Evolutionary conservation across 2,888 invertebrate genomes (phyloP), one percentile per base, ranked within the genome.

Genomic region (Ennomos quercinarius): DNA sequence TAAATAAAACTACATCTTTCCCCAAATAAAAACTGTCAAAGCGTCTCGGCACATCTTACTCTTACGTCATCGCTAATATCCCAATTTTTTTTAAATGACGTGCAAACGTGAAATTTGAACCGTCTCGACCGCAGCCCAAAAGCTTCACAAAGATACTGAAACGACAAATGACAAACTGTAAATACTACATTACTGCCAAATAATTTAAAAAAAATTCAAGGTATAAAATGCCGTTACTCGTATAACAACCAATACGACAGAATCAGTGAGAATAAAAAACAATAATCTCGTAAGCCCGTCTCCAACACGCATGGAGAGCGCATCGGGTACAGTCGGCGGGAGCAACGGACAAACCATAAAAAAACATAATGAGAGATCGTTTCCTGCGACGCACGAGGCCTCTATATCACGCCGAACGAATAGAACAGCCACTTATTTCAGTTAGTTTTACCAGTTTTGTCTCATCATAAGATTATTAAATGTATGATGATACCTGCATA

Each of bases 341-440:
- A 83, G 84, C 87, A 89, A 87, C 85, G 86, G 81, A 87, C 87
- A 88, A 81, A 82, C 82, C 84, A 84, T 86, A 89, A 91, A 91
- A 89, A 91, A 90, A 84, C 78, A 83, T 88, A 89, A 88, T 88
- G 91, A 90, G 89, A 89, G 88, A 91, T 88, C 87, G 86, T 82
- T 91, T 91, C 91, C 91, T 91, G 91, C 85, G 86, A 68, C 81
- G 78, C 70, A 72, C 78, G 76, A 71, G 74, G 78, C 74, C 74
- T 75, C 72, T 73, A 72, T 76, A 72, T 76, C 70, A 74, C 67
- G 45, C 40, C 50, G 35, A 41, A 44, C 51, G 45, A 40, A 42
- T 44, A 55, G 61, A 61, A 11, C 46, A 40, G 56, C n/a, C 58
- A 48, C 38, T 47, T 38, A 12, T 17, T 27, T 42, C 12, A 42